phyloP scores from a whole-genome alignment of 2,113 vertebrate species.

The Ophthalmolycus amberensis region DNA sequence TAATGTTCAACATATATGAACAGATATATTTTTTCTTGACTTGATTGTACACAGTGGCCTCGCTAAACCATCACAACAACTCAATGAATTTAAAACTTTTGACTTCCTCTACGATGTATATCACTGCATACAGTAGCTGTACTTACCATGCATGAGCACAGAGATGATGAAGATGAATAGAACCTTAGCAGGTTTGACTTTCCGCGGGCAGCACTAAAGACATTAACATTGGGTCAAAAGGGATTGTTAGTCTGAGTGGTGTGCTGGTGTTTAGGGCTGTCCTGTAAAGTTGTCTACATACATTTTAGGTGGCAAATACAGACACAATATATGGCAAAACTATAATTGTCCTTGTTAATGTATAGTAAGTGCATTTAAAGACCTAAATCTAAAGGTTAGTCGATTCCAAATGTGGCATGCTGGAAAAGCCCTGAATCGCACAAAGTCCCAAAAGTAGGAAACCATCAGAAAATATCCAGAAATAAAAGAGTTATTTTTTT shows the following conservation, averaged over 20 bases:
- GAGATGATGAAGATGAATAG: slow-evolving; percentile 72
- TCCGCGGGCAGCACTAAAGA: slow-evolving; percentile 70
- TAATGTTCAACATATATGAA: neutral
- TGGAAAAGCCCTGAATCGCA: neutral
- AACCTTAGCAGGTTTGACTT: slow-evolving; percentile 69
- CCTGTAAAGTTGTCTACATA: neutral
- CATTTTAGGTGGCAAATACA: neutral
- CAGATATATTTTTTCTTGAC: neutral
- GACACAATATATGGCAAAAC: neutral
- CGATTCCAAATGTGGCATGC: neutral
- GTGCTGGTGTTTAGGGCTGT: neutral
- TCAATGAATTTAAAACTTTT: neutral
- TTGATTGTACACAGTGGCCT: neutral
- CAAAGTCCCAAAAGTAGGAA: neutral
- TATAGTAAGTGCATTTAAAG: neutral
- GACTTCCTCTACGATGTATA: neutral
- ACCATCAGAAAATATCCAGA: neutral
- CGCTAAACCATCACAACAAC: too few relatives aligned
- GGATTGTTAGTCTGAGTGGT: slow-evolving; percentile 43
- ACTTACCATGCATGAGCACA: slow-evolving; percentile 69
- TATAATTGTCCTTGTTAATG: neutral
- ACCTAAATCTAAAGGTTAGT: neutral
- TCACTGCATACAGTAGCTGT: neutral
- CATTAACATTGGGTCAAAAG: slow-evolving; percentile 66
- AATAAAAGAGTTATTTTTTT: neutral